These are phyloP conservation scores for Lasius platythorax DNA, from an alignment of 2,888 invertebrate genomes.

Conservation along the genomic window DNA sequence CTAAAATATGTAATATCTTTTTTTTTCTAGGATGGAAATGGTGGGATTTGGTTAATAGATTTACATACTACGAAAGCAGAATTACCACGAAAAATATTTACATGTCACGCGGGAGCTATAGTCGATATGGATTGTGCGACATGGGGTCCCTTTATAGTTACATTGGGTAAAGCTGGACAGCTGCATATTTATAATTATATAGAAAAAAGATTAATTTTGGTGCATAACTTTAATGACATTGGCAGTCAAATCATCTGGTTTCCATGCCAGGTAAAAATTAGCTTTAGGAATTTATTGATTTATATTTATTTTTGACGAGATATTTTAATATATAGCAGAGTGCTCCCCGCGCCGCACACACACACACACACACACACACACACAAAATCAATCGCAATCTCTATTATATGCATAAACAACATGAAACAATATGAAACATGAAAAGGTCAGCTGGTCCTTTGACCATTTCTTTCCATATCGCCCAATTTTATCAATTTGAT, in stretches of 20 bases:
- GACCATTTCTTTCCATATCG: background rate
- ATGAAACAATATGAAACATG: background rate
- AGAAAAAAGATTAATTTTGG: constrained; percentile 88
- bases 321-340: background rate
- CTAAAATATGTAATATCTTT: background rate
- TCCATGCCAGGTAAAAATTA: constrained; percentile 88
- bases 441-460: background rate
- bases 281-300: background rate
- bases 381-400: background rate
- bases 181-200: constrained; percentile 91
- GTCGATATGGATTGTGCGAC: constrained; percentile 91
- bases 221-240: constrained; percentile 88
- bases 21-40: constrained; percentile 91
- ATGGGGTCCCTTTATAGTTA: constrained; percentile 90
- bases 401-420: background rate
- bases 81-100: constrained; percentile 87
- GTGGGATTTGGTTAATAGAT: constrained; percentile 93
- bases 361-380: background rate
- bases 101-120: constrained; percentile 92
- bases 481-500: background rate
- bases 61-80: constrained; percentile 87
- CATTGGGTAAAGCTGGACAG: constrained; percentile 91
- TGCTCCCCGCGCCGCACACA: background rate
- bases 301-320: background rate
- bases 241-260: constrained; percentile 89